phyloP scores from a whole-genome alignment of 2,888 invertebrate genomes.

The Plutella xylostella region DNA sequence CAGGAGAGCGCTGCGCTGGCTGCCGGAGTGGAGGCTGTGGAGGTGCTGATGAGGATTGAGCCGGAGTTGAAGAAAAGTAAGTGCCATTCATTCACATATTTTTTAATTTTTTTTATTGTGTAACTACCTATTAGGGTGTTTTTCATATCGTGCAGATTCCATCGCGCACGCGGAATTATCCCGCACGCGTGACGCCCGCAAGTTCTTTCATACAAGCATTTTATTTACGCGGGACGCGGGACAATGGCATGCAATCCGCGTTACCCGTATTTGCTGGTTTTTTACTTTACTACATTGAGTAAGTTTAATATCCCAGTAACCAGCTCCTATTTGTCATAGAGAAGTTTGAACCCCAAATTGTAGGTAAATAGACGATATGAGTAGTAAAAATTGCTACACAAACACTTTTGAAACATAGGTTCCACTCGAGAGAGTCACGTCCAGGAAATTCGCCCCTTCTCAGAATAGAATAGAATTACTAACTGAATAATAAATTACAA shows the following conservation, averaged over 20 bases:
- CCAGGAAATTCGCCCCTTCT: too few relatives aligned
- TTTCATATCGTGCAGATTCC: too few relatives aligned
- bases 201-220: neutral
- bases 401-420: too few relatives aligned
- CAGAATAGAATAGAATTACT: neutral
- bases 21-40: slow-evolving; percentile 28
- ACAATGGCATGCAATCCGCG: neutral
- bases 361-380: too few relatives aligned
- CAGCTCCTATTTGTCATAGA: neutral
- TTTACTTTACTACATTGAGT: neutral
- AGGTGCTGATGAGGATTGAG: slow-evolving; percentile 24
- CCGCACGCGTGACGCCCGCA: neutral
- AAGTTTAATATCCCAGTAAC: neutral
- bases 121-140: neutral
- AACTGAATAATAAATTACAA: neutral
- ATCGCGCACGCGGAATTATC: too few relatives aligned
- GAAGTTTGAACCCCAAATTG: too few relatives aligned
- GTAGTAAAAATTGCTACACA: too few relatives aligned
- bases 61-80: slow-evolving; percentile 26
- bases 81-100: neutral
- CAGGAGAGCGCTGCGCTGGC: slow-evolving; percentile 34
- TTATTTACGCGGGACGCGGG: neutral
- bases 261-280: neutral
- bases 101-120: neutral
- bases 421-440: too few relatives aligned